Percentiles rank a stretch among this genome's conserved stretches.
Conservation (phyloP, 2,797 vertebrate species). For the Columba guinea region DNA sequence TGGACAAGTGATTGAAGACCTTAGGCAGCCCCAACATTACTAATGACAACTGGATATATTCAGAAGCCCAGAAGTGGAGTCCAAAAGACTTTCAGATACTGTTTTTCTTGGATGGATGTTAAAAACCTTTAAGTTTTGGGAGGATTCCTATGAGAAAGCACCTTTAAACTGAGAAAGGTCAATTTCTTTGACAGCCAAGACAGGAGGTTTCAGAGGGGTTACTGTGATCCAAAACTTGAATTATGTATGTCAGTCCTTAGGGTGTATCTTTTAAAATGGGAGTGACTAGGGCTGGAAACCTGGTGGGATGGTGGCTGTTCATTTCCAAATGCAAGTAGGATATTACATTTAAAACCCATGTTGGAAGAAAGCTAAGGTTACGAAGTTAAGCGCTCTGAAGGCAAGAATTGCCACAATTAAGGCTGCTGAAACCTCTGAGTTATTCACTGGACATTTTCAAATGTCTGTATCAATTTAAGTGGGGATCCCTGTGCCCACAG, state of each 20-base stretch:
- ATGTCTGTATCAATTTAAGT: not conserved
- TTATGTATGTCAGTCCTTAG: conserved; percentile 52
- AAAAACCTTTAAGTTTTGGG: conserved; percentile 50
- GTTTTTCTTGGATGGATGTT: conserved; percentile 53
- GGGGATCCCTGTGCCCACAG: not conserved
- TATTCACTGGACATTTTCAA: not conserved
- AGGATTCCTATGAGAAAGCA: conserved; percentile 48
- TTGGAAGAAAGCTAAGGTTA: not conserved
- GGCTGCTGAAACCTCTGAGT: not conserved
- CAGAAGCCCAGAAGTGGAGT: not conserved
- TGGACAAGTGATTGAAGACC: not conserved
- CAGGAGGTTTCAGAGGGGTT: conserved; percentile 46
- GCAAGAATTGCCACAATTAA: not conserved
- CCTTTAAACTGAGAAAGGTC: conserved; percentile 58
- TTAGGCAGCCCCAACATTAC: not conserved
- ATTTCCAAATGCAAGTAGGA: not conserved
- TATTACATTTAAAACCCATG: not conserved
- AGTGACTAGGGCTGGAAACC: not conserved
- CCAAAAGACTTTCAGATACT: conserved; percentile 14
- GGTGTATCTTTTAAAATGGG: conserved; percentile 25
- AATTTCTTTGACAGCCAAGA: conserved; percentile 60
- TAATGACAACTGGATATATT: not conserved
- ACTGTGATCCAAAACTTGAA: conserved; percentile 39
- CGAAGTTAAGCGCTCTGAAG: not conserved
- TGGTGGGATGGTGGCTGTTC: not conserved